Conservation (phyloP, 2,113 vertebrate species). For the Micronycteris hirsuta region DNA sequence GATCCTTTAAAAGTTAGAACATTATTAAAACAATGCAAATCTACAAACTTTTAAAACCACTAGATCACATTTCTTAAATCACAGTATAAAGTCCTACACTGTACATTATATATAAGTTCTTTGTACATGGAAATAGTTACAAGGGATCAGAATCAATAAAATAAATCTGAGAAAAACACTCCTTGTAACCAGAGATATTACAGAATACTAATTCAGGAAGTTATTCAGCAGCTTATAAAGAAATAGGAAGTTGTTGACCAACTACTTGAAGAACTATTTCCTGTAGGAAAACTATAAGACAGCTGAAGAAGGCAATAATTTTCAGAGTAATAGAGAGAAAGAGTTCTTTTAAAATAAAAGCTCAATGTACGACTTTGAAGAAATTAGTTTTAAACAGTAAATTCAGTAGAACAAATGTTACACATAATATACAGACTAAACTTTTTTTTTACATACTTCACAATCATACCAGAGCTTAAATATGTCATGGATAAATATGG, state of each 20-base stretch:
- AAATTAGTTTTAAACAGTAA: slow-evolving; percentile 34
- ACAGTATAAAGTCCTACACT: neutral
- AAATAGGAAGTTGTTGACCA: slow-evolving; percentile 87
- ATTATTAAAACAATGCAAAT: slow-evolving; percentile 38
- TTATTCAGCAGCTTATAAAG: slow-evolving; percentile 80
- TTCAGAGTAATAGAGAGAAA: slow-evolving; percentile 37
- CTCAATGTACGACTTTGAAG: neutral
- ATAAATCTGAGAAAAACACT: slow-evolving; percentile 61
- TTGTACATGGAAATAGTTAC: slow-evolving; percentile 30
- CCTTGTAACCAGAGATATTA: slow-evolving; percentile 74
- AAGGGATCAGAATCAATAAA: slow-evolving; percentile 66
- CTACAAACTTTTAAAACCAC: neutral
- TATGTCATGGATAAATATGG: neutral
- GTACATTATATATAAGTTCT: neutral
- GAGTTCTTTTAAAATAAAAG: slow-evolving; percentile 26
- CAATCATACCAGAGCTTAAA: neutral
- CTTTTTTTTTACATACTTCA: neutral
- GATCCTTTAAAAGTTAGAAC: slow-evolving; percentile 8
- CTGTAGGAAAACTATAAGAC: slow-evolving; percentile 83
- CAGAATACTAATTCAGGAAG: slow-evolving; percentile 82
- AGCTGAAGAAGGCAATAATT: slow-evolving; percentile 74
- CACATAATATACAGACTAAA: neutral
- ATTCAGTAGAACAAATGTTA: neutral
- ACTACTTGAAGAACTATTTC: slow-evolving; percentile 82
- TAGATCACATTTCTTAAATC: slow-evolving; percentile 17